Evolutionary conservation across 2,797 vertebrate species (phyloP), one percentile per base, ranked within the genome.

Genomic region (Acanthurus lineatus): DNA sequence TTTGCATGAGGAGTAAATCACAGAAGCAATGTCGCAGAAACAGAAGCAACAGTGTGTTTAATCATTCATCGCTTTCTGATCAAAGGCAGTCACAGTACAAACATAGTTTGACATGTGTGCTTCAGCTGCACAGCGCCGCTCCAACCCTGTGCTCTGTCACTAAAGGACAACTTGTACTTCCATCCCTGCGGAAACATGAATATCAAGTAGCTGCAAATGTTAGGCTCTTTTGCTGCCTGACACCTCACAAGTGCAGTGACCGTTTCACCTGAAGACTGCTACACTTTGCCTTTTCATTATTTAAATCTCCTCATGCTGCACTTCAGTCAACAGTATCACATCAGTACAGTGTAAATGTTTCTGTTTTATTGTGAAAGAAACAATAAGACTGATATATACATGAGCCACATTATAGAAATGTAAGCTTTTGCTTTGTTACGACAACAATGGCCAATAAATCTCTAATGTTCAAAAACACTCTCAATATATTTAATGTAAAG

Each of bases 241-340:
- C 73, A 78, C 61, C 47, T 86, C 79, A 86, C 45, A 59, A 82
- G 77, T 70, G 82, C 82, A 76, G 83, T 86, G 85, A 89, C 82
- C 59, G 58, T 83, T 84, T 87, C 75, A 86, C 81, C 79, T 67
- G 58, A 49, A 56, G 63, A 45, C 62, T 49, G 53, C 60, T 77
- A 45, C 38, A 52, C 28, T 32, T 32, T 32, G 28, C 57, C 47
- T 75, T 45, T 90, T 71, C 49, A 78, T 89, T 83, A 86, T 88
- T 86, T 49, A 85, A 66, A 77, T 60, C 56, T 59, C 53, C 77
- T 22, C 22, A 62, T 19, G 58, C 61, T 56, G 28, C 65, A 72
- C 38, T 38, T 82, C 32, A 79, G 54, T 44, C 63, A 75, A 47
- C 32, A 38, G n/a, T 51, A 62, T 69, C 20, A 35, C 25, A 10